Conservation (phyloP, 2,113 vertebrate genomes). For the Oxyruncus cristatus region DNA sequence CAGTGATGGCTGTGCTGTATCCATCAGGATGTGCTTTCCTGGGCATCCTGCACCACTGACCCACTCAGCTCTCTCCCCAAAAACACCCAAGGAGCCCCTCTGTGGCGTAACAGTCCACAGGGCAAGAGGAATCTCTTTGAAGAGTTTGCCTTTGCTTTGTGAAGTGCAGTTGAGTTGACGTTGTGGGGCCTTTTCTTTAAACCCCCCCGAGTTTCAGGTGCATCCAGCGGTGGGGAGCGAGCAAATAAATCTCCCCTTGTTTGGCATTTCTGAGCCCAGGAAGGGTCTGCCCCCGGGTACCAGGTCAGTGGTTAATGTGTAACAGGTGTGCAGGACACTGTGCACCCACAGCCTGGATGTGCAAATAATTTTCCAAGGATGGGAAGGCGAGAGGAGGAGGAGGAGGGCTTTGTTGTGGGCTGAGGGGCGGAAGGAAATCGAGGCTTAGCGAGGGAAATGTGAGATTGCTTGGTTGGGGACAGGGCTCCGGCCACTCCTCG, state of each 20-base stretch:
- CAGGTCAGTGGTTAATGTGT: neutral
- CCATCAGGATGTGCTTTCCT: neutral
- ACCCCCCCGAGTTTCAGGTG: neutral
- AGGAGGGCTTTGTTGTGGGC: conserved; percentile 14
- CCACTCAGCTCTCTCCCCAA: neutral
- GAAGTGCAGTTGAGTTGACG: neutral
- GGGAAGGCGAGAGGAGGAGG: neutral
- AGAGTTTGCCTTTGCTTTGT: neutral
- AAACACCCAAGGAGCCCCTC: neutral
- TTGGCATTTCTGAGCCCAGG: neutral
- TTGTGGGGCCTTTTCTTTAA: neutral
- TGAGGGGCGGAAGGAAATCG: conserved; percentile 14
- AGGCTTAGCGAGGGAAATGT: conserved; percentile 47
- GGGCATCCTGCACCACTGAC: neutral
- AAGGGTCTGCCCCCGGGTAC: neutral
- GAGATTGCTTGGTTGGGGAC: conserved; percentile 41
- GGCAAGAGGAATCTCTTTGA: neutral
- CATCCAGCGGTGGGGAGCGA: neutral
- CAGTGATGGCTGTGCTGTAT: neutral
- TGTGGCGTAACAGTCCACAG: no score
- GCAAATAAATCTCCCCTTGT: neutral
- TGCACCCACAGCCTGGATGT: neutral
- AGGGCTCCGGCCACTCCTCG: conserved; percentile 1
- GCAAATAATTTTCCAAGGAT: neutral
- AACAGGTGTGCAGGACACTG: neutral